phyloP scores from a whole-genome alignment of 1,140 invertebrate species.

The Pachyrhynchus sulphureomaculatus region DNA sequence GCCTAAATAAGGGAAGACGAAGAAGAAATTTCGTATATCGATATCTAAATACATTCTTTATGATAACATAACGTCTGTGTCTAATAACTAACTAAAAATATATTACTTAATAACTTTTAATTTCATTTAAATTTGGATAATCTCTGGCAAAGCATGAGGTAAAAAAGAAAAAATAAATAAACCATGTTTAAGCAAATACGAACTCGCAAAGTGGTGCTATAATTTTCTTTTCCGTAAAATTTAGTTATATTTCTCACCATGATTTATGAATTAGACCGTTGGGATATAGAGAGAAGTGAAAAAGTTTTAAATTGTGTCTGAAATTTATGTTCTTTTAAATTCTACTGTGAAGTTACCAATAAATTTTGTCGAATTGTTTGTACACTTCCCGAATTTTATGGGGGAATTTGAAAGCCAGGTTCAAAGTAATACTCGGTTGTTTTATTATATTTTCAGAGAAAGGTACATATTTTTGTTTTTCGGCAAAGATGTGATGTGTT shows the following conservation, averaged over 20 bases:
- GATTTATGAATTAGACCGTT: slow-evolving; percentile 22
- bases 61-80: too few species aligned
- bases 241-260: slow-evolving; percentile 23
- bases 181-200: slow-evolving; percentile 9
- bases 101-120: too few species aligned
- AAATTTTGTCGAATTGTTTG: slow-evolving; percentile 5
- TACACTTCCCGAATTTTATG: background rate
- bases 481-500: too few species aligned
- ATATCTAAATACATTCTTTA: too few species aligned
- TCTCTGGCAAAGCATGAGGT: background rate
- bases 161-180: slow-evolving; percentile 7
- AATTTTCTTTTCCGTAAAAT: slow-evolving; percentile 21
- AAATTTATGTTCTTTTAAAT: slow-evolving; percentile 12
- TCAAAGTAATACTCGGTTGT: background rate
- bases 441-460: too few species aligned
- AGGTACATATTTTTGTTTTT: too few species aligned
- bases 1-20: too few species aligned
- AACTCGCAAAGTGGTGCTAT: slow-evolving; percentile 21
- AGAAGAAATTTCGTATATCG: too few species aligned
- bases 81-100: background rate
- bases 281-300: slow-evolving; percentile 10
- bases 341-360: background rate
- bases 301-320: slow-evolving; percentile 25
- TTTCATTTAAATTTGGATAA: too few species aligned
- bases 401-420: background rate